Evolutionary conservation across 92 coral and sea anemone species (phyloP), one percentile per base, ranked within the genome.

Genomic region (Pocillopora grandis): DNA sequence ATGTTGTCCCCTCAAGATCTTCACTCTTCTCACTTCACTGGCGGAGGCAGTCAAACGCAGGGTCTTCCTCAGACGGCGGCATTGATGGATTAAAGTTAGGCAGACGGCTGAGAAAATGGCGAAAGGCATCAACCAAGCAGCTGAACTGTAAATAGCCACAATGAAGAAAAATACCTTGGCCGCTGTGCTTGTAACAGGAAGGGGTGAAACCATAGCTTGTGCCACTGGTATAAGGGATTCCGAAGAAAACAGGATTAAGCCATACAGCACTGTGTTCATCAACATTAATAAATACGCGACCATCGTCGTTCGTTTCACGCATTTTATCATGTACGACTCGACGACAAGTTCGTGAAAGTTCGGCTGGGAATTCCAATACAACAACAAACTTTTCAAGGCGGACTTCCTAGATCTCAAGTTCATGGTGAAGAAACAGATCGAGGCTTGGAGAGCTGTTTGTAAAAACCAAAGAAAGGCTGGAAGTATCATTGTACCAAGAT

Each of bases 41-140:
- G 82, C 70, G 20, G 87, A 71, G 19, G 85, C 87, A 15, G 90
- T 87, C 76, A 80, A 20, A 18, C 82, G 79, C 76, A 87, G 42
- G 10, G 80, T 67, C 61, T 87, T 74, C 19, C 85, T 82, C 5
- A 87, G 76, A 5, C 71, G 76, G 9, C 48, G 55, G 65, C 87
- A 81, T 27, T 87, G 90, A 77, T 82, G 77, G 37, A 82, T 81
- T 1, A 87, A 52, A 19, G 82, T 74, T 49, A 81, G 62, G 21
- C 90, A 87, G 35, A 83, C 85, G n/a, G 85, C 87, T 31, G 69
- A 52, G 58, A 80, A 82, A 35, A 87, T 63, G 16, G 87, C 87
- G 23, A 87, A 75, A 10, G 90, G 90, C 77, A 87, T 75, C 42
- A 87, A 12, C 90, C 90, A 87, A 10, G 87, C 90, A 1, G 90